These are phyloP conservation scores for Cancer borealis DNA, from an alignment of 2,888 invertebrate species.

Conservation along the genomic window DNA sequence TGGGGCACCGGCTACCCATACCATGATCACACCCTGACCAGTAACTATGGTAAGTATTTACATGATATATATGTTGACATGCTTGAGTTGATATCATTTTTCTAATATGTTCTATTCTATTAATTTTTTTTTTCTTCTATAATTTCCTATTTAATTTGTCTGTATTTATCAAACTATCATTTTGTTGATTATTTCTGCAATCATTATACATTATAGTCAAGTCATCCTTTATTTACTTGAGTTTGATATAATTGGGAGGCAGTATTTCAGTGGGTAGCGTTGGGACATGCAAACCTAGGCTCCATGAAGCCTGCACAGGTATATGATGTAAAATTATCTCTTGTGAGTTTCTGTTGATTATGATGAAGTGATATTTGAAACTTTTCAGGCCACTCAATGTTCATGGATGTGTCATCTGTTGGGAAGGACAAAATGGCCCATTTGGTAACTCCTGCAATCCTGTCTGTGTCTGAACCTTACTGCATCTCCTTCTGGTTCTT, in stretches of 20 bases:
- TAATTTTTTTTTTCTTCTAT: background rate
- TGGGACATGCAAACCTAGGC: too few species aligned
- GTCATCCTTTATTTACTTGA: background rate
- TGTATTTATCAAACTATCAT: background rate
- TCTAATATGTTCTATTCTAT: too few species aligned
- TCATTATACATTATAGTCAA: background rate
- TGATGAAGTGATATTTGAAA: background rate
- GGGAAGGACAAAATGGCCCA: slow-evolving; percentile 53
- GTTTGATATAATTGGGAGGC: background rate
- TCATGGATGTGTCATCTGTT: background rate
- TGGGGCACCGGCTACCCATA: slow-evolving; percentile 43
- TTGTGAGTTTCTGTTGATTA: background rate
- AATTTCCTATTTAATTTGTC: background rate
- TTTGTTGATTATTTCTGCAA: background rate
- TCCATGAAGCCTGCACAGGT: too few species aligned
- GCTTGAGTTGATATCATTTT: background rate
- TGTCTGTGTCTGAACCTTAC: slow-evolving; percentile 20
- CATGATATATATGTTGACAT: background rate
- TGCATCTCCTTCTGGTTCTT: slow-evolving; percentile 67
- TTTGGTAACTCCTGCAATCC: slow-evolving; percentile 57
- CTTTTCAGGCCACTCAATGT: slow-evolving; percentile 66
- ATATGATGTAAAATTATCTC: too few species aligned
- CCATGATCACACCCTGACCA: slow-evolving; percentile 59
- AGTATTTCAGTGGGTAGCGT: too few species aligned
- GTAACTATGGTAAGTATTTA: slow-evolving; percentile 30